These are phyloP conservation scores for Sphenopsis melanotis DNA, from an alignment of 2,797 vertebrate genomes.

Conservation along the genomic window DNA sequence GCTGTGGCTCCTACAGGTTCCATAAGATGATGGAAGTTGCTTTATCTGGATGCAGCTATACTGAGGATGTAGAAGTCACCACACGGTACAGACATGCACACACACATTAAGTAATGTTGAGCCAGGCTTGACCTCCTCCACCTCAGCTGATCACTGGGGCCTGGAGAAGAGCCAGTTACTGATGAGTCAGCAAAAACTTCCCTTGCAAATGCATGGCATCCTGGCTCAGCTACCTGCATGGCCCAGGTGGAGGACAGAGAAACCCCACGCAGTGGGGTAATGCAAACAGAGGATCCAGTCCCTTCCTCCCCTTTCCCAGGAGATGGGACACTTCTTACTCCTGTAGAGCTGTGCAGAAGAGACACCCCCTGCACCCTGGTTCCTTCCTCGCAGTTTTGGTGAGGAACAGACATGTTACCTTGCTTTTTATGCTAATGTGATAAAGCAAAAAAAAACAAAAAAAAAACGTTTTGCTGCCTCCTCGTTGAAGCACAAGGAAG, in stretches of 20 bases:
- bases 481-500: rapidly evolving
- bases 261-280: rapidly evolving
- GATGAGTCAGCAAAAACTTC: background rate
- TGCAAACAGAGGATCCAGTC: background rate
- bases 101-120: background rate
- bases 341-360: background rate
- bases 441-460: background rate
- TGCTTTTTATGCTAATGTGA: background rate
- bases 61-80: background rate
- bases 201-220: background rate
- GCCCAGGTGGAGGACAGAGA: rapidly evolving
- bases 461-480: background rate
- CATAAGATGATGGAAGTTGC: background rate
- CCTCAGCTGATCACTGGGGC: background rate
- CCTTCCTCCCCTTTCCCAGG: background rate
- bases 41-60: background rate
- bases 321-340: background rate
- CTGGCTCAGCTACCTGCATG: background rate
- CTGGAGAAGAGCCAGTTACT: background rate
- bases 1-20: background rate
- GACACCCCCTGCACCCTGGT: background rate
- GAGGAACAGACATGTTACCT: background rate
- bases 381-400: background rate
- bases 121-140: background rate
- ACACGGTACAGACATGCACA: background rate